These are phyloP conservation scores for Drosophila seclusa DNA, from an alignment of 2,888 invertebrate species.

Conservation along the genomic window DNA sequence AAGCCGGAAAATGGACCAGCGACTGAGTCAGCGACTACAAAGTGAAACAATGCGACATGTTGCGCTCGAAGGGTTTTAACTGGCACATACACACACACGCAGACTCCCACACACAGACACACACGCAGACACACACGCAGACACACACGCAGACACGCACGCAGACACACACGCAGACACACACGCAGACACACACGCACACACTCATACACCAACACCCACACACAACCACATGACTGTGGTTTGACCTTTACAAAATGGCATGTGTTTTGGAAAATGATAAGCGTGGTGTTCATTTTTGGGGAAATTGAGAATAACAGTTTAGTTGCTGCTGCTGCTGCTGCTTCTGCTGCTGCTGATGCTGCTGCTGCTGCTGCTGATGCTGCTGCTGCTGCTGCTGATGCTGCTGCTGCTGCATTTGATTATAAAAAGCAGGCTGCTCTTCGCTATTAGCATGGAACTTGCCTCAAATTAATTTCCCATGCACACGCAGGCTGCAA, in stretches of 20 bases:
- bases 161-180: conserved; percentile 2
- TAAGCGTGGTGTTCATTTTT: conserved; percentile 33
- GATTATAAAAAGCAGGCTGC: conserved; percentile 15
- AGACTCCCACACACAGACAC: conserved; percentile 1
- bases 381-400: neutral
- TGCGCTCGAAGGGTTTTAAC: conserved; percentile 68
- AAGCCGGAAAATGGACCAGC: conserved; percentile 6
- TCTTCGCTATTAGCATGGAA: conserved; percentile 21
- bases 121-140: neutral
- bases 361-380: neutral
- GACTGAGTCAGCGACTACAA: conserved; percentile 47
- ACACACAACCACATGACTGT: conserved; percentile 5
- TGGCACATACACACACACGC: conserved; percentile 26
- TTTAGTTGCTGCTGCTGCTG: neutral
- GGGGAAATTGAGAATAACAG: neutral
- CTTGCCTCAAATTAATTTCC: conserved; percentile 30
- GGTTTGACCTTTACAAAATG: conserved; percentile 62
- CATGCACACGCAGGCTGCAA: conserved; percentile 10
- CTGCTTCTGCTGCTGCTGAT: neutral
- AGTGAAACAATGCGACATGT: conserved; percentile 80
- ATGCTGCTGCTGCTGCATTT: neutral
- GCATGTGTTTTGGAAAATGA: conserved; percentile 52
- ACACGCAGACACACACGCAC: neutral
- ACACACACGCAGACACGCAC: conserved; percentile 10
- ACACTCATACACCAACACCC: neutral